Conservation (phyloP, 2,888 invertebrate genomes). For the Lutraria lutraria region DNA sequence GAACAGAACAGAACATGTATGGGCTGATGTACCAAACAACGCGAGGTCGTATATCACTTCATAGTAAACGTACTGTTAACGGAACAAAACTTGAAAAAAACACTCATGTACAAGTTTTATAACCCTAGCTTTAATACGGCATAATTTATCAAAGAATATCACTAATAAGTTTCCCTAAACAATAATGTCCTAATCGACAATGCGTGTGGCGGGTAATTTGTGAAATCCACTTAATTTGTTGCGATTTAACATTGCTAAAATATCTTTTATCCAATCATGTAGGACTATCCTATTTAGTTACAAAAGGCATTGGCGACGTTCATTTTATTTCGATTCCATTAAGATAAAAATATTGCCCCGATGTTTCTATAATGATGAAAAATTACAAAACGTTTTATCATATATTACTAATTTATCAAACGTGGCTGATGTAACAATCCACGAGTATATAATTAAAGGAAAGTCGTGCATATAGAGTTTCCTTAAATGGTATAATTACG, state of each 20-base stretch:
- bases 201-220: too few species aligned
- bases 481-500: not conserved
- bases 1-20: too few species aligned
- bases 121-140: too few species aligned
- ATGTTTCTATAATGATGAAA: not conserved
- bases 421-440: not conserved
- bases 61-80: too few species aligned
- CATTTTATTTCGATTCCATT: not conserved
- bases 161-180: too few species aligned
- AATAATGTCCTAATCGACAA: too few species aligned
- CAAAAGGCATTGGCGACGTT: not conserved
- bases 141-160: too few species aligned
- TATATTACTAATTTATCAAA: not conserved
- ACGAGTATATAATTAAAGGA: not conserved
- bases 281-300: not conserved
- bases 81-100: too few species aligned
- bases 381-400: not conserved
- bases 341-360: not conserved
- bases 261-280: not conserved
- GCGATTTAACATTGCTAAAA: not conserved
- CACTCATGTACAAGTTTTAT: too few species aligned
- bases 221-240: too few species aligned
- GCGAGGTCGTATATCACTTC: too few species aligned
- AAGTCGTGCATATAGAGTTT: slow-evolving; percentile 9
- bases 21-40: too few species aligned